Evolutionary conservation across 2,797 vertebrate genomes (phyloP).

Genomic region (Natrix natrix): DNA sequence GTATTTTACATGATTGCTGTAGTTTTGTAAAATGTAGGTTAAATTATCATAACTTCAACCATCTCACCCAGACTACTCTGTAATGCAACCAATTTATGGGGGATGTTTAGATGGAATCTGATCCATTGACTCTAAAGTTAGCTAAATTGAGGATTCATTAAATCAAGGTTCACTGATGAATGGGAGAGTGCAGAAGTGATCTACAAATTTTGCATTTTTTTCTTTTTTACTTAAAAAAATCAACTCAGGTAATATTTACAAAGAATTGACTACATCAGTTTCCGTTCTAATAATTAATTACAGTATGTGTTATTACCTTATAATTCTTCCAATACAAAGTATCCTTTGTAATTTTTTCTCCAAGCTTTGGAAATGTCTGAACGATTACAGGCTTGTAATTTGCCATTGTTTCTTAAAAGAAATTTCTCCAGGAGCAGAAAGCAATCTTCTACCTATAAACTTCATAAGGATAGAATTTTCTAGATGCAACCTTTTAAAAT

Average conservation of each 20-base stretch:
- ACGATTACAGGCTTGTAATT: constrained; percentile 84
- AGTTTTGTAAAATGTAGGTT: not conserved
- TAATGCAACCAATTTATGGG: not conserved
- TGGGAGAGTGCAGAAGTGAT: not conserved
- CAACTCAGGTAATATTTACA: not conserved
- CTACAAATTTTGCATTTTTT: not conserved
- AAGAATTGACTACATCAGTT: not conserved
- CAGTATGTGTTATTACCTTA: constrained; percentile 73
- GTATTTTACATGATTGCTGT: not conserved
- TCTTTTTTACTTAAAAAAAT: not conserved
- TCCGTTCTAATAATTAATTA: not conserved
- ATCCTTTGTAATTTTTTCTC: constrained; percentile 88
- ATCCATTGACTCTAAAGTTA: not conserved
- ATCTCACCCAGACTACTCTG: not conserved
- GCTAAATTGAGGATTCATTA: not conserved
- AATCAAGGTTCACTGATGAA: not conserved
- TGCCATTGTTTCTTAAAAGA: constrained; percentile 77
- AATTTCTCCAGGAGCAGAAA: not conserved
- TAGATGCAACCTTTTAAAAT: not conserved
- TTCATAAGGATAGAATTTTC: not conserved
- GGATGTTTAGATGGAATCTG: not conserved
- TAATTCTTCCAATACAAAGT: constrained; percentile 91
- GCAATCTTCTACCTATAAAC: not conserved
- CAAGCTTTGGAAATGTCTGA: constrained; percentile 81
- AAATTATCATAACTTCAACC: not conserved